Evolutionary conservation across 1,140 invertebrate genomes (phyloP), one percentile per base, ranked within the genome.

Genomic region (Caerostris darwini): DNA sequence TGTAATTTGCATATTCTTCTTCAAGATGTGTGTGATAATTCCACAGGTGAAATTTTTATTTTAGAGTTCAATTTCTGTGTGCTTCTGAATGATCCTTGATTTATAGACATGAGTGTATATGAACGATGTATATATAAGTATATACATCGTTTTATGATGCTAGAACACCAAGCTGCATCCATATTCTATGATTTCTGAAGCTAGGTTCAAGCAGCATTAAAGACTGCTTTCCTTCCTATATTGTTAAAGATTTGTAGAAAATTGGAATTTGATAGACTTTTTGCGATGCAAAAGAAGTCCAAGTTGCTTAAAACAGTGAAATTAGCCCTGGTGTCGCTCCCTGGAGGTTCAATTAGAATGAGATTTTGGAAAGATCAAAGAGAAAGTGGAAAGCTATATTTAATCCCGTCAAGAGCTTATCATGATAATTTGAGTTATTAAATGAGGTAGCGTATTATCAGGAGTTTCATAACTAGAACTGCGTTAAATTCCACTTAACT

Each of bases 231-330:
- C 5, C 19, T 7, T 34, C n/a, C 69, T 71, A 19, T 71, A 34
- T 71, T 71, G 69, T 34, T 19, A 71, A 34, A 71, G 50, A 14
- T 17, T 34, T 3, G 19, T 3, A 34, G 34, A 8, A 71, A 71
- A 71, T 71, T 71, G 69, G 19, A 71, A 71, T 71, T 71, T 71
- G 69, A 71, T 71, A 34, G 69, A 71, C 10, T 71, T 71, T 71
- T 71, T n/a, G 50, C 4, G 19, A 34, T 71, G 19, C 69, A 7
- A n/a, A 71, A 71, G 19, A 71, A 19, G 19, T 10, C 19, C 3
- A 10, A 10, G 50, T 71, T 8, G 69, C n/a, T 50, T 71, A 34
- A 34, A 34, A 34, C 19, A 34, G 69, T 7, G 69, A 71, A 71
- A 71, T 71, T 71, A 71, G 69, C 12, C 34, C 34, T 34, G 34